phyloP scores from a whole-genome alignment of 1,140 invertebrate species.

The Varroa destructor region DNA sequence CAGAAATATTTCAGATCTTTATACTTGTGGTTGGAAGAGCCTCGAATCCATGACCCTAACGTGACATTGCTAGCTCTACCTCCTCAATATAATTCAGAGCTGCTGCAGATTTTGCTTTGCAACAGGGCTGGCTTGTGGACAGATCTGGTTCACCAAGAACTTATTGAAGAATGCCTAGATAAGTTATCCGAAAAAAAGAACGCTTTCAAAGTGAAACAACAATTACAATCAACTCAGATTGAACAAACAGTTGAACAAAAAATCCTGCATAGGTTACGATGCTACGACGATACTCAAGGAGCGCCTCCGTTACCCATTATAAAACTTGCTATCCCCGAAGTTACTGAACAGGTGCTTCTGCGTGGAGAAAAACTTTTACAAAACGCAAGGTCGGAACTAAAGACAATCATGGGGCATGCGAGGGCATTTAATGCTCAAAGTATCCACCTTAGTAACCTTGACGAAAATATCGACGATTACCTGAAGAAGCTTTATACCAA shows the following conservation, averaged over 20 bases:
- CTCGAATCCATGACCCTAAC: constrained; percentile 53
- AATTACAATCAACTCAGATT: not conserved
- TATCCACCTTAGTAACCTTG: constrained; percentile 13
- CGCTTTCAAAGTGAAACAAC: not conserved
- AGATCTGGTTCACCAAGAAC: not conserved
- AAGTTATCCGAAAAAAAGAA: not conserved
- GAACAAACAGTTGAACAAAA: constrained; percentile 4
- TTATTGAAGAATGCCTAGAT: not conserved
- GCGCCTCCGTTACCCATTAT: constrained; percentile 12
- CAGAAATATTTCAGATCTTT: constrained; percentile 52
- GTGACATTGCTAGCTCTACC: constrained; percentile 58
- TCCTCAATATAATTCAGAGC: constrained; percentile 53
- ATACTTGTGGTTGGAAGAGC: constrained; percentile 62
- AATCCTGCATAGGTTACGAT: not conserved
- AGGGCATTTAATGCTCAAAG: constrained; percentile 25
- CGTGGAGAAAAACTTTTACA: constrained; percentile 7
- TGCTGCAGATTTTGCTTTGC: constrained; percentile 44
- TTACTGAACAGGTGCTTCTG: not conserved
- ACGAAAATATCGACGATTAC: not conserved
- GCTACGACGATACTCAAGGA: not conserved
- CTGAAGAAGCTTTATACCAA: constrained; percentile 16
- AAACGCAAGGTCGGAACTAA: not conserved
- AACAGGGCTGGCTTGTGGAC: not conserved
- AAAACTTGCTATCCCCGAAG: constrained; percentile 2
- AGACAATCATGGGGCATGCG: constrained; percentile 16